These are phyloP conservation scores for Callinectes sapidus DNA, from an alignment of 2,888 invertebrate genomes.

Conservation along the genomic window DNA sequence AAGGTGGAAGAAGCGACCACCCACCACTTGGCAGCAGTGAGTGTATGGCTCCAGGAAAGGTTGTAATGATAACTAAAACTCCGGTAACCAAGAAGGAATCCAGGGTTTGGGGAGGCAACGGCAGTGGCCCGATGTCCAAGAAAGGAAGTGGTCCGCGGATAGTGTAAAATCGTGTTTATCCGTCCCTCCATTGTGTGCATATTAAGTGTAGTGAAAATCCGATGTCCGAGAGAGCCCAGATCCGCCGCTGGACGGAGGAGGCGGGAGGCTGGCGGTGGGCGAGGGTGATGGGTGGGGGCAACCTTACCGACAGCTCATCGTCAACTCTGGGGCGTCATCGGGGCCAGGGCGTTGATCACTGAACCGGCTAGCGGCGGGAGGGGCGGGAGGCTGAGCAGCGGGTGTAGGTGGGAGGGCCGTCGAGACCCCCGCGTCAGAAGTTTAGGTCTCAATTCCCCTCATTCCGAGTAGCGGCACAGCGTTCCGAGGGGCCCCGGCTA, in stretches of 20 bases:
- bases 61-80: not conserved
- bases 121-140: not conserved
- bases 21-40: not conserved
- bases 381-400: not conserved
- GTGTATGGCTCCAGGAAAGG: not conserved
- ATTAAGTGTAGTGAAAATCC: slow-evolving; percentile 24
- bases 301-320: not conserved
- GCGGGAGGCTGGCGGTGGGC: not conserved
- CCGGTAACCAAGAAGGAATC: not conserved
- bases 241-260: not conserved
- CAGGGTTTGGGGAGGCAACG: not conserved
- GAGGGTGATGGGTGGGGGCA: slow-evolving; percentile 11
- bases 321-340: slow-evolving; percentile 2
- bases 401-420: not conserved
- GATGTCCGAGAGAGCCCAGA: not conserved
- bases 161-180: slow-evolving; percentile 24
- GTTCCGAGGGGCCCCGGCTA: not conserved
- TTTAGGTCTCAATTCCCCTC: slow-evolving; percentile 28
- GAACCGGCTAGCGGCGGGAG: slow-evolving; percentile 7
- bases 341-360: not conserved
- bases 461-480: not conserved
- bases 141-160: slow-evolving; percentile 9
- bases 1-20: not conserved
- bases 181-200: slow-evolving; percentile 28
- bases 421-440: not conserved